Conservation (phyloP, 2,888 invertebrate genomes). For the Aspidapion aeneum region DNA sequence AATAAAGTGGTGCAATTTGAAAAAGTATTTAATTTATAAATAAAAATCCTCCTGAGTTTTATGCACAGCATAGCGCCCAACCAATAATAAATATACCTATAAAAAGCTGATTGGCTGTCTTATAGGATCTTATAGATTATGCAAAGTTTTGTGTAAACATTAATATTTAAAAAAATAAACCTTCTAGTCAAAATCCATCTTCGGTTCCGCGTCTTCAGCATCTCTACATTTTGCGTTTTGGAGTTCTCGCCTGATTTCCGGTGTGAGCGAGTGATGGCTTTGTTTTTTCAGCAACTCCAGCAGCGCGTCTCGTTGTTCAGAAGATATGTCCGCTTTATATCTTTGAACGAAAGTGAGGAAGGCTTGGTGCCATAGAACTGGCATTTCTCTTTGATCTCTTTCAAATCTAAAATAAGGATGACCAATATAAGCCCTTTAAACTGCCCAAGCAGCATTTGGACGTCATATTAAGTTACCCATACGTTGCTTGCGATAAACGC, state of each 20-base stretch:
- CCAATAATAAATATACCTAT: too few species aligned
- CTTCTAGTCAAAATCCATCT: constrained; percentile 38
- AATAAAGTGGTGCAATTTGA: too few species aligned
- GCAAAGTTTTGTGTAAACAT: too few species aligned
- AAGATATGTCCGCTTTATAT: constrained; percentile 92
- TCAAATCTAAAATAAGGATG: constrained; percentile 74
- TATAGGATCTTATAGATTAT: too few species aligned
- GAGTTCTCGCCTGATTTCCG: constrained; percentile 84
- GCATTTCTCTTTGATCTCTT: constrained; percentile 76
- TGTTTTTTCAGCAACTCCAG: constrained; percentile 75
- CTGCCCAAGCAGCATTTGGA: too few species aligned
- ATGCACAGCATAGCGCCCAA: too few species aligned
- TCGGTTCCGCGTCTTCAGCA: constrained; percentile 37
- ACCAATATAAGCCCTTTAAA: constrained; percentile 3
- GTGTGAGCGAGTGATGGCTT: constrained; percentile 66
- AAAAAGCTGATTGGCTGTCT: too few species aligned
- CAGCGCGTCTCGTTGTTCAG: constrained; percentile 87
- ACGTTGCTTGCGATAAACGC: too few species aligned
- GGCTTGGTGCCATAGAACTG: constrained; percentile 97
- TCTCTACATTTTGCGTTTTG: constrained; percentile 77
- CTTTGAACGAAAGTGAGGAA: constrained; percentile 90
- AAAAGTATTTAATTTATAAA: too few species aligned
- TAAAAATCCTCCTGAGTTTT: too few species aligned
- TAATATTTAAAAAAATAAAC: too few species aligned
- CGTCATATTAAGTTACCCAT: background rate